Evolutionary conservation across 2,113 vertebrate species (phyloP).

Genomic region (Plecturocebus donacophilus): DNA sequence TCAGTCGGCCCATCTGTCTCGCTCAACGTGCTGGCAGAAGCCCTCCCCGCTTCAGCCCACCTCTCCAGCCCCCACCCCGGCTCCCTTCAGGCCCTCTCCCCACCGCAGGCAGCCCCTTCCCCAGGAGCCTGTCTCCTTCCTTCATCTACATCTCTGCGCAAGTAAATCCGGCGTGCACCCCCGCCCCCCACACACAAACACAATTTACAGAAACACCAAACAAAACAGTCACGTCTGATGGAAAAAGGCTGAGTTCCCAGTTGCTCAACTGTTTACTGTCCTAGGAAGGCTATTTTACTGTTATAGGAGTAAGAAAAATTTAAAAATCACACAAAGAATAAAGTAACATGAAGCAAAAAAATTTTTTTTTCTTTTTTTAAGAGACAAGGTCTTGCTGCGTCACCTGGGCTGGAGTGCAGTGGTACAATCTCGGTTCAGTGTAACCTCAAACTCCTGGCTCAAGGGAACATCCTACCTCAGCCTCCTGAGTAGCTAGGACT

Average conservation of each 20-base stretch:
- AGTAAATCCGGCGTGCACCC: neutral
- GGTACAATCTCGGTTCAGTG: neutral
- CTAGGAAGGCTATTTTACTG: neutral
- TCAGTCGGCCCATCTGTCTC: neutral
- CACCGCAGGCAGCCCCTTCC: neutral
- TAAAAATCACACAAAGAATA: neutral
- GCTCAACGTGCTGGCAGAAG: neutral
- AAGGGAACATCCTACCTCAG: neutral
- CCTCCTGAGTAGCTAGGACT: neutral
- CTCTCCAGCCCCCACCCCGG: neutral
- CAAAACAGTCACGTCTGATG: neutral
- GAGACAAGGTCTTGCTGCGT: neutral
- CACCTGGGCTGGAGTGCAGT: neutral
- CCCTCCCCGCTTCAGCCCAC: neutral
- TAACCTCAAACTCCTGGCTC: neutral
- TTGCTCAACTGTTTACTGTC: neutral
- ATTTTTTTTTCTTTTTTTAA: too few species aligned
- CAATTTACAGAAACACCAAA: neutral
- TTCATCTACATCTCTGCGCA: neutral
- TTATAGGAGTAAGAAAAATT: neutral
- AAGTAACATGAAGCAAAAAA: neutral
- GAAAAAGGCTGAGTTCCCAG: neutral
- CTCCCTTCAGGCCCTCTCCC: neutral
- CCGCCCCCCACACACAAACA: accelerated
- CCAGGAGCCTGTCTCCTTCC: neutral